Conservation (phyloP, 2,888 invertebrate species). For the Agrotis segetum region DNA sequence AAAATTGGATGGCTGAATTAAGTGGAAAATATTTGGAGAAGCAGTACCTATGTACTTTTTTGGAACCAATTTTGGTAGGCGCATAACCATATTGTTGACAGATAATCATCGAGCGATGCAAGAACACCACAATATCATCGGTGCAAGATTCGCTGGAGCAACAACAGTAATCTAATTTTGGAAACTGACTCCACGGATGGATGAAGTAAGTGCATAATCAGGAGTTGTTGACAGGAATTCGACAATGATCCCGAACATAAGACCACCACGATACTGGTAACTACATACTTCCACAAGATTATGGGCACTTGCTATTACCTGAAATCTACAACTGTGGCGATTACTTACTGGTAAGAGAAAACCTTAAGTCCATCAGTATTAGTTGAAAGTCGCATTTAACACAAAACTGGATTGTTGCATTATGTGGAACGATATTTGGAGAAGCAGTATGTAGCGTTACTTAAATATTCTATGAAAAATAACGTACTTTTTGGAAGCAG, state of each 20-base stretch:
- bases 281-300: neutral
- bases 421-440: neutral
- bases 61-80: conserved; percentile 26
- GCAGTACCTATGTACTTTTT: neutral
- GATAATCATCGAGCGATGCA: neutral
- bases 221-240: conserved; percentile 43
- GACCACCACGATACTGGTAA: conserved; percentile 17
- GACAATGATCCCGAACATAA: neutral
- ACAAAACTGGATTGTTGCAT: neutral
- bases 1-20: neutral
- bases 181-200: neutral
- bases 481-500: neutral
- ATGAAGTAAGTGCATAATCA: conserved; percentile 26
- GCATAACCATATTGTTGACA: conserved; percentile 20
- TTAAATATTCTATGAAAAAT: no score
- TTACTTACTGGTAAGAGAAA: conserved; percentile 29
- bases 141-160: conserved; percentile 1
- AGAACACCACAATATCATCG: neutral
- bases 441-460: conserved; percentile 4
- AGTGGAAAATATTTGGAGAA: neutral
- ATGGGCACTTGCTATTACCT: neutral
- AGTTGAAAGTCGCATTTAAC: neutral
- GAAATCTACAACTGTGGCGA: neutral
- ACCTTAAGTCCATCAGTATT: neutral
- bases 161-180: neutral